Conservation (phyloP, 2,797 vertebrate species). For the Discoglossus pictus region DNA sequence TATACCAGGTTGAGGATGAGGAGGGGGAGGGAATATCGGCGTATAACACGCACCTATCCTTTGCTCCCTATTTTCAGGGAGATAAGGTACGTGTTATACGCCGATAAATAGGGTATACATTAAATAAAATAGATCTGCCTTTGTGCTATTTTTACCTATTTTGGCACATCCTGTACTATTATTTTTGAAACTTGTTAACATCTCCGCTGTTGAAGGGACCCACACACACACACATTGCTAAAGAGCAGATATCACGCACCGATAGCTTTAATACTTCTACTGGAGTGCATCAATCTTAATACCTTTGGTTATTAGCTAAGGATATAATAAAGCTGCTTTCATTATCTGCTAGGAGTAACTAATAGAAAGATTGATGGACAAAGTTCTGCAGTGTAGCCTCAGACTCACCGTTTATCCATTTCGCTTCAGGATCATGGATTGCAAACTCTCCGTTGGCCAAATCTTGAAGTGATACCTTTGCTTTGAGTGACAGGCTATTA, state of each 20-base stretch:
- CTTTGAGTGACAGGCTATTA: slow-evolving; percentile 89
- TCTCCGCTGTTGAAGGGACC: background rate
- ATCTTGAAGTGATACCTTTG: slow-evolving; percentile 89
- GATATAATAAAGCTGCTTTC: slow-evolving; percentile 46
- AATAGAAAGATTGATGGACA: slow-evolving; percentile 44
- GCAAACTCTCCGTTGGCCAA: slow-evolving; percentile 84
- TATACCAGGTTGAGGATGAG: too few relatives aligned
- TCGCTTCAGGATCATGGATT: slow-evolving; percentile 87
- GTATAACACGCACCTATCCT: too few relatives aligned
- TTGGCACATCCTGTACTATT: too few relatives aligned
- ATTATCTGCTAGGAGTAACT: slow-evolving; percentile 40
- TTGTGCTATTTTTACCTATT: too few relatives aligned
- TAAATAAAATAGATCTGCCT: too few relatives aligned
- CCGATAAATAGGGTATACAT: too few relatives aligned
- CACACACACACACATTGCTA: too few relatives aligned
- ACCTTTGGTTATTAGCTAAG: slow-evolving; percentile 32
- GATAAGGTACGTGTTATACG: too few relatives aligned
- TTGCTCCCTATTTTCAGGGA: too few relatives aligned
- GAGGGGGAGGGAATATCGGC: too few relatives aligned
- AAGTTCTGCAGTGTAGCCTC: slow-evolving; percentile 18
- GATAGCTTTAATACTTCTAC: slow-evolving; percentile 3
- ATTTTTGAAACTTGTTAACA: too few relatives aligned
- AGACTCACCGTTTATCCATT: slow-evolving; percentile 90
- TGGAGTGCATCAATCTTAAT: slow-evolving; percentile 47
- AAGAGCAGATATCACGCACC: slow-evolving; percentile 3